Percentiles rank a stretch among this genome's conserved stretches.
Evolutionary conservation across 2,888 invertebrate species (phyloP).

Genomic region (Ditylenchus weischeri): DNA sequence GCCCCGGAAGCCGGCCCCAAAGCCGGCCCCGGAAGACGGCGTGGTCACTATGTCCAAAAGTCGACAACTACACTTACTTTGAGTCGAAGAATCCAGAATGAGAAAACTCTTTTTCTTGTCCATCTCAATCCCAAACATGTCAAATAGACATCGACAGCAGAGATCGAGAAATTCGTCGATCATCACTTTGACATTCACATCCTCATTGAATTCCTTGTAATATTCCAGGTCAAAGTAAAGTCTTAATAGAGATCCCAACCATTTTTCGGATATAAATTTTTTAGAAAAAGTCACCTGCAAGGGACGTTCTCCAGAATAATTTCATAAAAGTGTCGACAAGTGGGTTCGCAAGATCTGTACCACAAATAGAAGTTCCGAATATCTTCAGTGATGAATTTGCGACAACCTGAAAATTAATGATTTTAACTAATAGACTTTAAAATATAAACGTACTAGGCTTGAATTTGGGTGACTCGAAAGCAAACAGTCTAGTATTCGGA

Average conservation of each 20-base stretch:
- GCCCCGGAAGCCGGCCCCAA: no score
- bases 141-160: slow-evolving; percentile 17
- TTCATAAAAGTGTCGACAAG: slow-evolving; percentile 41
- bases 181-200: slow-evolving; percentile 18
- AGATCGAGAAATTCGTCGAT: slow-evolving; percentile 29
- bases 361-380: slow-evolving; percentile 36
- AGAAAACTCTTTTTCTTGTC: slow-evolving; percentile 30
- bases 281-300: slow-evolving; percentile 26
- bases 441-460: slow-evolving; percentile 19
- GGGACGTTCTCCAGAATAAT: slow-evolving; percentile 43
- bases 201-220: slow-evolving; percentile 27
- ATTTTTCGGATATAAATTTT: no score
- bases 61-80: slow-evolving; percentile 32
- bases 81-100: slow-evolving; percentile 41
- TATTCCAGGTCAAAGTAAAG: slow-evolving; percentile 49
- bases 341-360: slow-evolving; percentile 27
- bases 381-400: slow-evolving; percentile 29
- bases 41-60: no score
- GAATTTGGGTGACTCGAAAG: slow-evolving; percentile 34
- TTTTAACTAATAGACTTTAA: not conserved
- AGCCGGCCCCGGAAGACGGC: no score
- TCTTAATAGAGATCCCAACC: no score
- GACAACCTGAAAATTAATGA: slow-evolving; percentile 25
- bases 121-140: slow-evolving; percentile 18
- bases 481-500: slow-evolving; percentile 28